Conservation (phyloP, 2,113 vertebrate species). For the Nestor notabilis region DNA sequence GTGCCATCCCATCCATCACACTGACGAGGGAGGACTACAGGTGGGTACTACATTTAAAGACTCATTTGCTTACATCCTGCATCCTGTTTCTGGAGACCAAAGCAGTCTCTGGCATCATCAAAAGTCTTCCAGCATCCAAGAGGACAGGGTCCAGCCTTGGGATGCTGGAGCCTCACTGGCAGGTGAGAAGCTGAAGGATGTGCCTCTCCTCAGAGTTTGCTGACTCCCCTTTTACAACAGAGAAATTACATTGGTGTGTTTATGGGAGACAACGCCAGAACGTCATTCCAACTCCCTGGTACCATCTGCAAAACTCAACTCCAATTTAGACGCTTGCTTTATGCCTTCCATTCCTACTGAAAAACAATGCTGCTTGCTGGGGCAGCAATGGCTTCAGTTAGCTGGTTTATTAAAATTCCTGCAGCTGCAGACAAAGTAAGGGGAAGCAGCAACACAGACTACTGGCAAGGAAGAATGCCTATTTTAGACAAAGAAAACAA, state of each 20-base stretch:
- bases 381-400: not conserved
- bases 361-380: not conserved
- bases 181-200: not conserved
- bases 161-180: not conserved
- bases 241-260: not conserved
- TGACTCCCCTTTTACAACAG: not conserved
- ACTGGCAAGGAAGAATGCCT: not conserved
- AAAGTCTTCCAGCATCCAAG: not conserved
- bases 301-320: not conserved
- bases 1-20: not conserved
- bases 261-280: not conserved
- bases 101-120: accelerated
- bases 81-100: not conserved
- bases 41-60: not conserved
- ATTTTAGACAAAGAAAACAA: not conserved
- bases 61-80: accelerated
- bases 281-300: not conserved
- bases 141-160: accelerated
- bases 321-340: not conserved
- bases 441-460: not conserved
- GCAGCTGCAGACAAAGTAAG: not conserved
- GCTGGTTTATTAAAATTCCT: not conserved
- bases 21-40: accelerated
- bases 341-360: not conserved
- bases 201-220: accelerated